phyloP scores from a whole-genome alignment of 2,113 vertebrate genomes.

The Coptodon rendalli region DNA sequence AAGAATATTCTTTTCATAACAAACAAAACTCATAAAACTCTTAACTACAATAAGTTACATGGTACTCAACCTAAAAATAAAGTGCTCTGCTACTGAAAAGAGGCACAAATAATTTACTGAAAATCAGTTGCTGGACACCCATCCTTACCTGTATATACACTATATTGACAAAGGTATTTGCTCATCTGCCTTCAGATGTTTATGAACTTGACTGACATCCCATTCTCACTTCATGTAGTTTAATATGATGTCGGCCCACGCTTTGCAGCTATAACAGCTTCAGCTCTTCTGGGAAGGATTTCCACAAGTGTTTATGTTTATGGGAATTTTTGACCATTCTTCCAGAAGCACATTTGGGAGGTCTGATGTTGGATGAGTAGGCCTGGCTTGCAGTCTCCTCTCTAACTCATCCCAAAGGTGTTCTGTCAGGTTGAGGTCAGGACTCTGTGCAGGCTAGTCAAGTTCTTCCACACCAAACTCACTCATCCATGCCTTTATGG shows the following conservation, averaged over 20 bases:
- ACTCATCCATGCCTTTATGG: neutral
- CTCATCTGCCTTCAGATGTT: neutral
- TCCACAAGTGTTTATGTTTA: neutral
- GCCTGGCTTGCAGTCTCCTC: neutral
- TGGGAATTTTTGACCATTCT: neutral
- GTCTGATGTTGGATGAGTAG: neutral
- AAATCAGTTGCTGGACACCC: neutral
- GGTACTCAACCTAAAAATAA: neutral
- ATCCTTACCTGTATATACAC: neutral
- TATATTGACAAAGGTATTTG: neutral
- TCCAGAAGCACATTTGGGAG: neutral
- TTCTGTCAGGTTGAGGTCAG: neutral
- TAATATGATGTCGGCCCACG: neutral
- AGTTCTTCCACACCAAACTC: neutral
- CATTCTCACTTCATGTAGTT: neutral
- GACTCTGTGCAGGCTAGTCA: neutral
- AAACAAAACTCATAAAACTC: neutral
- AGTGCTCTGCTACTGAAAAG: neutral
- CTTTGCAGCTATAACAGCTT: neutral
- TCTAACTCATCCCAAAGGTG: neutral
- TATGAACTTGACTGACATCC: neutral
- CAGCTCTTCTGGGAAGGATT: neutral
- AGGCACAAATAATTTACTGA: neutral
- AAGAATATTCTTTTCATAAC: neutral
- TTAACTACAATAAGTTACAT: neutral